Base-by-base conservation (phyloP, 1,140 invertebrate species). In the Rhagoletis pomonella region DNA sequence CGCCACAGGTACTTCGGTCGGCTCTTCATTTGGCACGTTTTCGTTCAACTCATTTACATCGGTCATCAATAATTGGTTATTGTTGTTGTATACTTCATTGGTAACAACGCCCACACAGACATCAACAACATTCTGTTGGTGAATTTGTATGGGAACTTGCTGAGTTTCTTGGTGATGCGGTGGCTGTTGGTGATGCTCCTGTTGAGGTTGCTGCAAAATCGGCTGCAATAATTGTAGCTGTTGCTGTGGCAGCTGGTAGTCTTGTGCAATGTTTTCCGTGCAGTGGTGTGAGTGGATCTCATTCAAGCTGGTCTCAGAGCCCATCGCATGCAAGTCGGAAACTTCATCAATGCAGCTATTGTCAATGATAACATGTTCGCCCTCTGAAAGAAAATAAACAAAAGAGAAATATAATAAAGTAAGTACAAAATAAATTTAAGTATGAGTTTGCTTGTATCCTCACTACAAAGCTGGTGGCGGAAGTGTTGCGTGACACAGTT, bases 211-310 rank as follows among this genome's bases (percentile, higher is more conserved):
- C 7, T 81, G 14, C 19, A 12, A 29, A 29, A 29, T 47, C 10
- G 12, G 42, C 73, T 4, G 47, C 47, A 3, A 7, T 55, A 10
- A 55, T 5, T 5, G 81, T 19, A 55, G 73, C 12, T 89, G 89
- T 39, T 89, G 89, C 19, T 89, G 89, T 81, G 88, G 87, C 58
- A 85, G 62, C 50, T 88, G 86, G 87, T 87, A 87, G 0, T 87
- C 87, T 19, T 86, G 67, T n/a, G 39, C 55, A 58, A 88, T 64
- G 67, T 88, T 88, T 65, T 88, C 87, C 29, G 58, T 19, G 44
- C 81, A 64, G 50, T 88, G 85, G 47, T 87, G 87, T 55, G 60
- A 3, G 55, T 64, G 73, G 9, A 86, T 64, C 29, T 88, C 86
- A 59, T 50, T 88, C 42, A 87, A 19, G 77, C 65, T 88, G 19